phyloP scores from a whole-genome alignment of 2,888 invertebrate species.

The Tipula unca region DNA sequence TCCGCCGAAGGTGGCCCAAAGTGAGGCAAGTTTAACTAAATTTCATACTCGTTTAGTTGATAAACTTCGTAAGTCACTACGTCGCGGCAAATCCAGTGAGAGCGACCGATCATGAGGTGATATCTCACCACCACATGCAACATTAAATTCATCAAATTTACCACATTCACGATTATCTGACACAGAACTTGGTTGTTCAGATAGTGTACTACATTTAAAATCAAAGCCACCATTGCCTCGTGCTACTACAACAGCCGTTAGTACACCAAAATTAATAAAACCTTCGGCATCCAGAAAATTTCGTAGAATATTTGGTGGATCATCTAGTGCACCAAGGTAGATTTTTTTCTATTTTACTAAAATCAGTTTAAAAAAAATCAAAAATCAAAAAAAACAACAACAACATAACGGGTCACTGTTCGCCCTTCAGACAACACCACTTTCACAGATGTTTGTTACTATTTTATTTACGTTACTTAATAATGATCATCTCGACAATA shows the following conservation, averaged over 20 bases:
- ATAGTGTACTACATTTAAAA: conserved; percentile 20
- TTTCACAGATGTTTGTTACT: background rate
- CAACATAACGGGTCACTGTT: background rate
- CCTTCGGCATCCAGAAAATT: background rate
- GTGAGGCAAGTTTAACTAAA: conserved; percentile 56
- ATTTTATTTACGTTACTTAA: background rate
- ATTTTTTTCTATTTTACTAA: background rate
- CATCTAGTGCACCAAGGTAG: conserved; percentile 21
- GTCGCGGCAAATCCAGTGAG: conserved; percentile 16
- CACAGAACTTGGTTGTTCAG: conserved; percentile 18
- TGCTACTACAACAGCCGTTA: background rate
- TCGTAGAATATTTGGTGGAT: background rate
- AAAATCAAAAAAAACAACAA: background rate
- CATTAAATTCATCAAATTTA: background rate
- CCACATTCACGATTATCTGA: background rate
- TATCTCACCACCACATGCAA: background rate
- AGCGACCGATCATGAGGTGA: conserved; percentile 1
- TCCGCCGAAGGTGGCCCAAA: conserved; percentile 43
- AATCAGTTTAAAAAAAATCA: background rate
- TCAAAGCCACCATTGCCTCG: conserved; percentile 18
- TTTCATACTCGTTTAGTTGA: conserved; percentile 65
- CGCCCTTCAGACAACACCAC: background rate
- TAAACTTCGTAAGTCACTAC: conserved; percentile 57
- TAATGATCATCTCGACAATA: background rate
- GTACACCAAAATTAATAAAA: conserved; percentile 9